Conservation (phyloP, 2,797 vertebrate species). For the Hippoglossus hippoglossus region DNA sequence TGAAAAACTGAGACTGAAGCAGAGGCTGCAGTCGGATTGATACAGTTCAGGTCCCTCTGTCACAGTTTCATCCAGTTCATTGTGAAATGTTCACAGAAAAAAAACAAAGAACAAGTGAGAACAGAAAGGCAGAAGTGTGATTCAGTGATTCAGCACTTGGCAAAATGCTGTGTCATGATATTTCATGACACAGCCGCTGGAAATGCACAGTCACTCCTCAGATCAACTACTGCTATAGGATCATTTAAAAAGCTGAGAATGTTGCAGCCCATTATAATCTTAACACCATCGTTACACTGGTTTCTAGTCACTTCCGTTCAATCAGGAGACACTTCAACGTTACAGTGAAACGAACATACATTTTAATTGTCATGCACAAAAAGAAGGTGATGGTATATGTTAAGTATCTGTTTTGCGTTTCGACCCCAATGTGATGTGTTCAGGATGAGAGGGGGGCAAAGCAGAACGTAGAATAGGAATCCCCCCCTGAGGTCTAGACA, state of each 20-base stretch:
- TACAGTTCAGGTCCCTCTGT: not conserved
- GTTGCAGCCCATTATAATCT: not conserved
- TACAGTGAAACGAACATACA: too few relatives aligned
- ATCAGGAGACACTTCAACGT: too few relatives aligned
- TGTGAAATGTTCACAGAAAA: not conserved
- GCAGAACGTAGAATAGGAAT: too few relatives aligned
- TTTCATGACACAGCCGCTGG: not conserved
- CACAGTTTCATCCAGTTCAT: not conserved
- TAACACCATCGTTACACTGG: not conserved
- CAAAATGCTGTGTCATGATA: constrained; percentile 49
- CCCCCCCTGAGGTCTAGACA: too few relatives aligned
- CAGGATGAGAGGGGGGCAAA: too few relatives aligned
- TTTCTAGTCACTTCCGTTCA: not conserved
- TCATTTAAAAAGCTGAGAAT: not conserved
- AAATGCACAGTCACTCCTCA: constrained; percentile 17
- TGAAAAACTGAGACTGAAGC: not conserved
- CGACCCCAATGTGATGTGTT: too few relatives aligned
- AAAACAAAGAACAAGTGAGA: constrained; percentile 2
- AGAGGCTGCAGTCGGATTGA: not conserved
- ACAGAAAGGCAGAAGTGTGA: constrained; percentile 37
- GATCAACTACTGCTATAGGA: constrained; percentile 1
- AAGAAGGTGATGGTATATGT: too few relatives aligned
- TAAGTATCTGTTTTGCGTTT: too few relatives aligned
- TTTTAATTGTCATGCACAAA: too few relatives aligned
- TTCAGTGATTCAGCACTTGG: constrained; percentile 43